Base-by-base conservation (phyloP, 2,888 invertebrate genomes). In the Pollenia amentaria region DNA sequence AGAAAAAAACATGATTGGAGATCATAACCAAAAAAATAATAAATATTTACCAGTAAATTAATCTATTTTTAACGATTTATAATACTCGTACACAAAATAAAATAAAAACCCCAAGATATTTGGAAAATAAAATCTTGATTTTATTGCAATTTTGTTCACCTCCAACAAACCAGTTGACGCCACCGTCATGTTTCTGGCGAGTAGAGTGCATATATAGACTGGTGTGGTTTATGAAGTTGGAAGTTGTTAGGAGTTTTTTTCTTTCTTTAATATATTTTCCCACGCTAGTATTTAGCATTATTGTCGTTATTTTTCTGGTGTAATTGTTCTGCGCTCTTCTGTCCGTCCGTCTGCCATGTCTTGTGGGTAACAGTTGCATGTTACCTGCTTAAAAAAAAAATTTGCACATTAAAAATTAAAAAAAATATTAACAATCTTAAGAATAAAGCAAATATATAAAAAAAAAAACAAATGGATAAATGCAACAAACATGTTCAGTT, bases 201-300 rank as follows among this genome's bases (percentile, higher is more conserved):
- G 29, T 46, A 7, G n/a, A 12, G 14, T 46, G 21, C 7, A 14
- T 29, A 29, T 6, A 29, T 14, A 60, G 12, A 44, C 1, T 60
- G 62, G 51, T 53, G 65, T 57, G 21, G 42, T 60, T 75, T 51
- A 42, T 64, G 12, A 16, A 72, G 51, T 80, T 80, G n/a, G 12
- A 42, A 72, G 44, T 65, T 46, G 44, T 69, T 38, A 55, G 40
- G 48, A 29, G 40, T 16, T 60, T 48, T 8, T 10, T 2, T 46
- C 3, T 69, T 42, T 42, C 29, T 18, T 3, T 62, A 14, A 46
- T 0, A 0, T 40, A 60, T 65, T 78, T 84, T 84, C 83, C 70
- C 83, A 84, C 78, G 83, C 77, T 72, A 57, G 65, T 78, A 78
- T 72, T 84, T 84, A 78, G 72, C 77, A 84, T 72, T 72, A 64